Evolutionary conservation across 2,113 vertebrate species (phyloP), one percentile per base, ranked within the genome.

Genomic region (Platysternon megacephalum): DNA sequence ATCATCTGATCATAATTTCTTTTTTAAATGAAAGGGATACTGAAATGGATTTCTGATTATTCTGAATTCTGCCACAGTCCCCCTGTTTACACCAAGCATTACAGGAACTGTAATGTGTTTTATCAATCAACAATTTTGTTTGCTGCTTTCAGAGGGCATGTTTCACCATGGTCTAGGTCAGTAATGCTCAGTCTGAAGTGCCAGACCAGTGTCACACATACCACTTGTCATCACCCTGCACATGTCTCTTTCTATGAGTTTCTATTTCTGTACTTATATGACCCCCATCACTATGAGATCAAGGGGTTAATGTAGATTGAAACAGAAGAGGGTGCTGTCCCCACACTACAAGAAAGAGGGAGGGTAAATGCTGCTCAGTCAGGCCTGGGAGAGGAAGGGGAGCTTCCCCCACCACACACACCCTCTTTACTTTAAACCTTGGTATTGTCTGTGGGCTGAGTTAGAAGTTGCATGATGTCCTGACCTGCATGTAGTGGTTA

Each of bases 21-120:
- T 91, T 85, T 92, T 74, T 79, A 88, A 87, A 92, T 42, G 42
- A 53, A 86, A 92, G 48, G 72, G 72, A 95, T 92, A 89, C 94
- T 84, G 92, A 97, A 91, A 52, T 86, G 56, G 82, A 95, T 93
- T 95, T 96, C 95, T 97, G 91, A 94, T 87, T 85, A 90, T 94
- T 95, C 93, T 95, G 91, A 93, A 94, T 90, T 85, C 26, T 78
- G 46, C 46, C 44, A 44, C 46, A 79, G 44, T 39, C 24, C 42
- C 42, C 22, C 44, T 48, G 32, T 29, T n/a, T 28, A 87, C 44
- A 24, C 4, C 10, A 76, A 35, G 72, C 52, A 56, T 48, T 48
- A 29, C 72, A 79, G 42, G 52, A 35, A 46, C 52, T 48, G 14
- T n/a, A n/a, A n/a, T n/a, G n/a, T 42, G 21, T 86, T 53, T 78